Evolutionary conservation across 2,797 vertebrate genomes (phyloP).

Genomic region (Limosa lapponica): DNA sequence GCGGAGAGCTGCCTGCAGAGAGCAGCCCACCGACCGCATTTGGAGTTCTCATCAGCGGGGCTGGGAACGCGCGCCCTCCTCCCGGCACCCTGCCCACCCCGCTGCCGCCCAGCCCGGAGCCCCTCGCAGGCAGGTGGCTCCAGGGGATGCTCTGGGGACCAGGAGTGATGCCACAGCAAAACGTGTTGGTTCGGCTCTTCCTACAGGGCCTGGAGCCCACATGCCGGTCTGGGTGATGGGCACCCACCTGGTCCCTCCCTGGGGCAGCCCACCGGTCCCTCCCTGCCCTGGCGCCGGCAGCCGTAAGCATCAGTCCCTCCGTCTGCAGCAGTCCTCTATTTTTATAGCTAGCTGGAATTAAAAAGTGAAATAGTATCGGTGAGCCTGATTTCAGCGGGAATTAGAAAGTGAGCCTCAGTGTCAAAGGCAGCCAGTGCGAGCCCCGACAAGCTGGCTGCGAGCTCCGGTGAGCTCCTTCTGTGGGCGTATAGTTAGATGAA

Average conservation of each 20-base stretch:
- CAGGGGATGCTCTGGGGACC: background rate
- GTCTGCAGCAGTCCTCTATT: rapidly evolving
- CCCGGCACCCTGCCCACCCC: background rate
- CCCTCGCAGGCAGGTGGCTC: rapidly evolving
- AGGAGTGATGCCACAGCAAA: background rate
- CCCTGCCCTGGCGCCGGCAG: background rate
- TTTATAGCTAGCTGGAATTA: background rate
- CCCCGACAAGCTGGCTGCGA: background rate
- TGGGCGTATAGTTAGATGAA: rapidly evolving
- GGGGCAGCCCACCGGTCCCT: background rate
- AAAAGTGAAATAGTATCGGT: background rate
- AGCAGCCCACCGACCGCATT: conserved; percentile 71
- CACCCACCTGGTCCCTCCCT: too few species aligned
- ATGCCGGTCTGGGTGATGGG: background rate
- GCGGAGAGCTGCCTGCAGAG: conserved; percentile 65
- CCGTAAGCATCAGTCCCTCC: rapidly evolving
- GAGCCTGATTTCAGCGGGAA: background rate
- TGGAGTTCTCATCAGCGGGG: conserved; percentile 80
- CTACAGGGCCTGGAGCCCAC: rapidly evolving
- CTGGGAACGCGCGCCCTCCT: background rate
- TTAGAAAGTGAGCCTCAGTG: background rate
- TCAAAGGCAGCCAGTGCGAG: rapidly evolving
- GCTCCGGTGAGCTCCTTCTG: background rate
- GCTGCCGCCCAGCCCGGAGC: background rate
- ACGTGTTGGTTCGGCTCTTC: rapidly evolving